Conservation (phyloP, 2,888 invertebrate genomes). For the Acrobasis suavella region DNA sequence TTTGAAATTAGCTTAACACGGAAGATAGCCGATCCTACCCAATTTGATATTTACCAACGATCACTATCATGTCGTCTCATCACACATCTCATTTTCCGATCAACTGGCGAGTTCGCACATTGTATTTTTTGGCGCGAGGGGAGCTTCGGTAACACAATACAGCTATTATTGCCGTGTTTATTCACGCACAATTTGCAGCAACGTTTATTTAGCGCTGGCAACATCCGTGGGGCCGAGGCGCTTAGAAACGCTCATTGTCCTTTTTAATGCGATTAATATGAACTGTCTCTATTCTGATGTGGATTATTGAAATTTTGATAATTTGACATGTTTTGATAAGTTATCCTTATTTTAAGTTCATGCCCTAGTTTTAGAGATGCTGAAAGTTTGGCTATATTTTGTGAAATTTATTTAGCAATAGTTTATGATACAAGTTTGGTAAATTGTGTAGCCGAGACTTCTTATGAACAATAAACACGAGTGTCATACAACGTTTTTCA, state of each 20-base stretch:
- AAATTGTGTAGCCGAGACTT: no score
- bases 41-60: constrained; percentile 1
- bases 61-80: constrained; percentile 1
- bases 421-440: no score
- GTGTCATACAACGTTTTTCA: no score
- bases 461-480: no score
- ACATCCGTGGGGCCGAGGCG: constrained; percentile 48
- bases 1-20: neutral
- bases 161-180: constrained; percentile 75
- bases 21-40: neutral
- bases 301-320: constrained; percentile 23
- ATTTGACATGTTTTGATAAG: constrained; percentile 21
- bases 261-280: constrained; percentile 58
- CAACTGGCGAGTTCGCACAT: constrained; percentile 34
- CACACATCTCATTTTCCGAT: constrained; percentile 43
- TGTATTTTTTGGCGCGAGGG: constrained; percentile 42
- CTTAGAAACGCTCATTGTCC: constrained; percentile 34
- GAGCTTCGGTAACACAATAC: constrained; percentile 67
- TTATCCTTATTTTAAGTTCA: neutral
- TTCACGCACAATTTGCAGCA: constrained; percentile 78
- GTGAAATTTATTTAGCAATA: no score
- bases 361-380: neutral
- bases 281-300: constrained; percentile 30
- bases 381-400: no score
- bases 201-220: constrained; percentile 74